Percentiles rank a stretch among this genome's conserved stretches.
These are phyloP conservation scores for Lasiurus cinereus DNA, from an alignment of 2,113 vertebrate genomes.

Conservation along the genomic window DNA sequence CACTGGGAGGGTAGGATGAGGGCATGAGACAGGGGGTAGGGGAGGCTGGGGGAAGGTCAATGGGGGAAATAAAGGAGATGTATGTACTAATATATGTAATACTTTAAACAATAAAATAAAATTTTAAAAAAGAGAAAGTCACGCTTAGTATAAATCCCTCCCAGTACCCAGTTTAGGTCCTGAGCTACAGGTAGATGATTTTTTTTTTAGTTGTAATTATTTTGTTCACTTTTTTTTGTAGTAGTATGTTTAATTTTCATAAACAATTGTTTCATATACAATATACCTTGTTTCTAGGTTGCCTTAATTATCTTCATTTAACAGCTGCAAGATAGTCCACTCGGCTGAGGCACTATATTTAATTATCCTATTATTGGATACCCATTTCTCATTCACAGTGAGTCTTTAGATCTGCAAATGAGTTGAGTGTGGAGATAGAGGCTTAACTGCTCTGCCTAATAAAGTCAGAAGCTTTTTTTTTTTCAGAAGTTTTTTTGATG, in stretches of 20 bases:
- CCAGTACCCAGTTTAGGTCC: background rate
- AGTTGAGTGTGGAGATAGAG: background rate
- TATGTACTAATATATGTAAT: too few species aligned
- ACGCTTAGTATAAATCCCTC: background rate
- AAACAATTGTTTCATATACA: constrained; percentile 26
- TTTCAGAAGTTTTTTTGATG: background rate
- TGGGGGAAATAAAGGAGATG: too few species aligned
- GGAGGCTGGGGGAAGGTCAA: too few species aligned
- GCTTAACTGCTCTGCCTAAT: background rate
- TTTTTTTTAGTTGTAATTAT: background rate
- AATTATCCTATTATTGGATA: background rate
- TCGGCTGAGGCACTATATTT: background rate
- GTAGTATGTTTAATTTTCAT: background rate
- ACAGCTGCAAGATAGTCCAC: background rate
- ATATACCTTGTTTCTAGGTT: constrained; percentile 38
- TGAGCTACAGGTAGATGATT: background rate
- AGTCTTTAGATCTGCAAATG: constrained; percentile 30
- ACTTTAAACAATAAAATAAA: too few species aligned
- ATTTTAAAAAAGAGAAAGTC: background rate
- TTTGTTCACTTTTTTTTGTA: background rate
- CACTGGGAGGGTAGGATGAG: too few species aligned
- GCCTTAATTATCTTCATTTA: constrained; percentile 26
- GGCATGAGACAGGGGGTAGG: too few species aligned
- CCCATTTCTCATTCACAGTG: constrained; percentile 11
- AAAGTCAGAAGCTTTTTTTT: background rate